Conservation (phyloP, 2,888 invertebrate species). For the Gari tellinella region DNA sequence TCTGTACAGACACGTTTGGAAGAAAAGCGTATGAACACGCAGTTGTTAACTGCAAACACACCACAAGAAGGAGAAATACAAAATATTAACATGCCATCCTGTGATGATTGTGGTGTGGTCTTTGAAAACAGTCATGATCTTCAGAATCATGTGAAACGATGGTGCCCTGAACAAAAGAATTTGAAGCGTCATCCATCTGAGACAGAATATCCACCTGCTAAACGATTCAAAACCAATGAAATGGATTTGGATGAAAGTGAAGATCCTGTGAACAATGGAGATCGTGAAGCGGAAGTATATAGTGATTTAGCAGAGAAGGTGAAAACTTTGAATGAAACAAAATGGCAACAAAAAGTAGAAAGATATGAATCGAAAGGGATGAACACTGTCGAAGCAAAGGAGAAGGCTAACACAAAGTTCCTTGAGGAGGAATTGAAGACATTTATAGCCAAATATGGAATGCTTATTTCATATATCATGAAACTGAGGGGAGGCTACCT, state of each 20-base stretch:
- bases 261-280: background rate
- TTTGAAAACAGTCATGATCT: slow-evolving; percentile 41
- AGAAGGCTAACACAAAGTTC: slow-evolving; percentile 16
- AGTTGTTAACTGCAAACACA: no score
- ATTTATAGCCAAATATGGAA: slow-evolving; percentile 1
- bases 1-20: no score
- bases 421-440: slow-evolving; percentile 5
- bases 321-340: background rate
- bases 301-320: background rate
- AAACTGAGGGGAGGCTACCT: slow-evolving; percentile 6
- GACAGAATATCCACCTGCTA: background rate
- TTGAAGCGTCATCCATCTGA: background rate
- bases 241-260: background rate
- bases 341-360: background rate
- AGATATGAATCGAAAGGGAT: slow-evolving; percentile 17
- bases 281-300: slow-evolving; percentile 1
- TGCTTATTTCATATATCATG: background rate
- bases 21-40: no score
- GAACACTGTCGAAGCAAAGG: background rate
- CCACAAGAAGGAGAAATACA: no score
- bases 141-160: slow-evolving; percentile 42
- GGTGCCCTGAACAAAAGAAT: slow-evolving; percentile 26
- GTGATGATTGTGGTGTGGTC: slow-evolving; percentile 43
- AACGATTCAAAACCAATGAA: background rate
- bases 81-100: slow-evolving; percentile 16